Base-by-base conservation (phyloP, 2,113 vertebrate genomes). In the Serinus canaria region DNA sequence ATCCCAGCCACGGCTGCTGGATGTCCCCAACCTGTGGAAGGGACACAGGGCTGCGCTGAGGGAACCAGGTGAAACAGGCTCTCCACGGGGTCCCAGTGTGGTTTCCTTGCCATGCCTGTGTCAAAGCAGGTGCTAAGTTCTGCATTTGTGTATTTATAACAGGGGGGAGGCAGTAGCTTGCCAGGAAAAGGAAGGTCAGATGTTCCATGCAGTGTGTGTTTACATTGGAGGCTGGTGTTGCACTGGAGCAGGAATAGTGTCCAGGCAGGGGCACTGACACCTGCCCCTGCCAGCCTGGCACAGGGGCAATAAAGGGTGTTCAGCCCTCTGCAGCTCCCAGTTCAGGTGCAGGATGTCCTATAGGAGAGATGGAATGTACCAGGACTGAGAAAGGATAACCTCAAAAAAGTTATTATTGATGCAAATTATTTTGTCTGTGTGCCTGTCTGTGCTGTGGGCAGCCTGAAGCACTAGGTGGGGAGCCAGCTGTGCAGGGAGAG, bases 51-150 rank as follows among this genome's bases (percentile, higher is more conserved):
- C 66, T 74, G 43, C 41, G 37, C 56, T 10, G 9, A 7, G 14
- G 66, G 62, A 43, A 12, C 6, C 74, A 33, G 41, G 6, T 13
- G 46, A 21, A 63, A 25, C 10, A 7, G 59, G 56, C 41, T 90
- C 47, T 83, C 3, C 55, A 24, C 1, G 0, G 28, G 23, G 4
- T 49, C 5, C 1, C 47, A 28, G 14, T 0, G 4, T 46, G 56
- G 4, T 28, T 80, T 90, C 49, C 39, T 74, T 41, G 22, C 58
- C 56, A 14, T 39, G 30, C 77, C 30, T 78, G 16, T 37, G 69
- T 55, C 53, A 50, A 67, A 72, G 47, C 77, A 81, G 44, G n/a
- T 35, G 58, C 79, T 64, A 86, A 85, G 50, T 94, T 87, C 84
- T 41, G 49, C 58, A 21, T 63, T 75, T 78, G 7, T 60, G 6